Evolutionary conservation across 37 sponge, comb jelly and placozoan species (phyloP).

Genomic region (Beroe ovata): DNA sequence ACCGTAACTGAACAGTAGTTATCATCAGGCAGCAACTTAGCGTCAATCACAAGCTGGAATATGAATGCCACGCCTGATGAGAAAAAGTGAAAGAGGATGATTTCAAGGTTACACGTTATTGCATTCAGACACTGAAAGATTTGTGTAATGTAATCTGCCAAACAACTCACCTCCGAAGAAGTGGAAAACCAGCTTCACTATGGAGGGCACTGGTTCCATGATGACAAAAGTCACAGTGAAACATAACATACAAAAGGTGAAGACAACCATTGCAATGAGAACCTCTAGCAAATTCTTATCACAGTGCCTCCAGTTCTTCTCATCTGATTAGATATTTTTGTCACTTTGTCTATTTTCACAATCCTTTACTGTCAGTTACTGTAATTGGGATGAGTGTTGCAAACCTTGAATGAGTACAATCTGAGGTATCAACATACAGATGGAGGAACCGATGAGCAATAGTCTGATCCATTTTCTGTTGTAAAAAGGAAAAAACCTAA

Average conservation of each 20-base stretch:
- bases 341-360: no score
- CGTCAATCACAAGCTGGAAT: slow-evolving; percentile 10
- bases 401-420: slow-evolving; percentile 7
- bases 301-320: neutral
- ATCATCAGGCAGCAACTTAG: neutral
- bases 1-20: slow-evolving; percentile 34
- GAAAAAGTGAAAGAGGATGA: neutral
- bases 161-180: slow-evolving; percentile 20
- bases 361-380: no score
- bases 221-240: slow-evolving; percentile 30
- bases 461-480: neutral
- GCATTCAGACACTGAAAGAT: neutral
- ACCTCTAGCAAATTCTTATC: neutral
- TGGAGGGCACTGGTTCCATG: slow-evolving; percentile 35
- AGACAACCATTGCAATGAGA: neutral
- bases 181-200: slow-evolving; percentile 8
- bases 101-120: neutral
- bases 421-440: slow-evolving; percentile 24
- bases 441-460: slow-evolving; percentile 4
- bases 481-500: slow-evolving; percentile 35
- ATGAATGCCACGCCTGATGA: slow-evolving; percentile 12
- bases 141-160: no score
- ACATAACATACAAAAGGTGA: neutral
- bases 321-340: no score
- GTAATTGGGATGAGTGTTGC: no score